Conservation (phyloP, 2,113 vertebrate species). For the Falco punctatus region DNA sequence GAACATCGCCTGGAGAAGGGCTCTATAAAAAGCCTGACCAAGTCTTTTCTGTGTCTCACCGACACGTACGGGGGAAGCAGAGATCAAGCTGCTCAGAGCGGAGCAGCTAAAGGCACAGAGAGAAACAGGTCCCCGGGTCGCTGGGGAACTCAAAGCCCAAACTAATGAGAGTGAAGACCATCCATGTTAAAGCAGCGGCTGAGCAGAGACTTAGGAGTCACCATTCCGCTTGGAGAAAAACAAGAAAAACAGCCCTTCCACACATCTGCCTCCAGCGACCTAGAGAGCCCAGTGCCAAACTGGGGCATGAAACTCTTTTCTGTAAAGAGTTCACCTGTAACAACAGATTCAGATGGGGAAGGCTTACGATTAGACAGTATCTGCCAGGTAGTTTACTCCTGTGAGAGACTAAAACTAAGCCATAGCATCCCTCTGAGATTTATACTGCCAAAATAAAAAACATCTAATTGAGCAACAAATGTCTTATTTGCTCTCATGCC, state of each 20-base stretch:
- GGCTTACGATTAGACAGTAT: not conserved
- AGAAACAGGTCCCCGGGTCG: not conserved
- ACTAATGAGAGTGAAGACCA: not conserved
- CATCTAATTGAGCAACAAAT: conserved; percentile 35
- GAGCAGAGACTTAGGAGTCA: not conserved
- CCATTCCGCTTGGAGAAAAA: not conserved
- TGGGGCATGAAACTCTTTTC: not conserved
- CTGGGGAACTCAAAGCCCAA: not conserved
- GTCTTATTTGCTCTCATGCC: not conserved
- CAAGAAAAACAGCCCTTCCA: not conserved
- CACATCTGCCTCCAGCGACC: not conserved
- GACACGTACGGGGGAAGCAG: not conserved
- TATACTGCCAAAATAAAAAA: not conserved
- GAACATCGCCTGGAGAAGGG: not conserved
- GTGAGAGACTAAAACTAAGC: not conserved
- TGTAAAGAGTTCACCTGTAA: not conserved
- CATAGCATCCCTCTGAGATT: not conserved
- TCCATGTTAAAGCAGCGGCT: not conserved
- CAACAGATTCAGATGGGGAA: not conserved
- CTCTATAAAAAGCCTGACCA: not conserved
- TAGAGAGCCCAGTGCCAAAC: not conserved
- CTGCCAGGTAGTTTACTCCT: not conserved
- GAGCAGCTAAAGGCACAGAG: not conserved
- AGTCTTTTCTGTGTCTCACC: not conserved
- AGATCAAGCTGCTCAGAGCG: accelerated